These are phyloP conservation scores for Neolamprologus hecqui DNA, from an alignment of 2,113 vertebrate species.

Conservation along the genomic window DNA sequence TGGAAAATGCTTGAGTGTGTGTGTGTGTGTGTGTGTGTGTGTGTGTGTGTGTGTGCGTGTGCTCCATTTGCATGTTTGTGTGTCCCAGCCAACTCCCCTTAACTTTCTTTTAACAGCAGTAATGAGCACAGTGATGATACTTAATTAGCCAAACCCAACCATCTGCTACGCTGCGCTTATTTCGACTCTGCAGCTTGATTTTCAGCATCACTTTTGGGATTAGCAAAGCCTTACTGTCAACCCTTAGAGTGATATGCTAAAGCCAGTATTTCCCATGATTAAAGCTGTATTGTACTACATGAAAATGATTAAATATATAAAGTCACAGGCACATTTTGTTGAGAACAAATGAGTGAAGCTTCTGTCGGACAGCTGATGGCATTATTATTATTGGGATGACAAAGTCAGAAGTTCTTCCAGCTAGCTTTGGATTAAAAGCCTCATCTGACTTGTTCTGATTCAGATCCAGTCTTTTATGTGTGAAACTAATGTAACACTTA, in stretches of 20 bases:
- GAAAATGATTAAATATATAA: background rate
- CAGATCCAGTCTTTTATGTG: background rate
- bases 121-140: background rate
- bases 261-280: background rate
- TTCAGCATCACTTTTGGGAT: background rate
- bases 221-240: background rate
- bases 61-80: background rate
- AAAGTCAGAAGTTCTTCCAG: background rate
- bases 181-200: accelerated
- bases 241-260: background rate
- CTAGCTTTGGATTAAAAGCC: background rate
- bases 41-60: background rate
- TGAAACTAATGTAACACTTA: conserved; percentile 61
- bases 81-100: background rate
- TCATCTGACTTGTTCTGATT: background rate
- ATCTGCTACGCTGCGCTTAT: background rate
- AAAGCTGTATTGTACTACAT: background rate
- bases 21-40: background rate
- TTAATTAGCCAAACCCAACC: background rate
- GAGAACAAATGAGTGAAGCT: background rate
- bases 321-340: background rate
- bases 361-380: background rate
- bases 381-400: background rate
- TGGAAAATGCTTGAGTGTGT: background rate
- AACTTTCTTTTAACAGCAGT: background rate